Evolutionary conservation across 2,797 vertebrate genomes (phyloP).

Genomic region (Malacoraja senta): DNA sequence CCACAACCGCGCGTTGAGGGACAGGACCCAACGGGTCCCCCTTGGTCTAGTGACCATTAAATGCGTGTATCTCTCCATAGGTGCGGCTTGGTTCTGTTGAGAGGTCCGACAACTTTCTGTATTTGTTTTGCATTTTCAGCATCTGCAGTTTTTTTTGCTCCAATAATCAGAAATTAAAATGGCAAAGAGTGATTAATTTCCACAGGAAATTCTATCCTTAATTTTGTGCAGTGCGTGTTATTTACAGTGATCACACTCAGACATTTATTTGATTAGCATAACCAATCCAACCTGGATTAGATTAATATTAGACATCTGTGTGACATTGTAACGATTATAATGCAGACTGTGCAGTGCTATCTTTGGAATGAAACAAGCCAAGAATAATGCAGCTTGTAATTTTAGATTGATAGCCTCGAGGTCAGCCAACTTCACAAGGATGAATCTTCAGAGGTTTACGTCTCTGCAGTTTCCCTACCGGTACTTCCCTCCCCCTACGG

Average conservation of each 20-base stretch:
- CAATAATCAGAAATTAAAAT: neutral
- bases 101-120: too few species aligned
- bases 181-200: neutral
- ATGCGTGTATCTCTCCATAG: too few species aligned
- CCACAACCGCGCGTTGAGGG: too few species aligned
- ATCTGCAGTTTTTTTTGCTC: too few species aligned
- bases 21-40: too few species aligned
- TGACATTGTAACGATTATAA: neutral
- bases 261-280: neutral
- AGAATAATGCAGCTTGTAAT: neutral
- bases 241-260: neutral
- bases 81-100: too few species aligned
- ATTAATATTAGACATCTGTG: neutral
- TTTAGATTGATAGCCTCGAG: neutral
- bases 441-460: neutral
- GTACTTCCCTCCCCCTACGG: neutral
- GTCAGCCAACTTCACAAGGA: neutral
- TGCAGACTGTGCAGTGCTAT: neutral
- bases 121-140: too few species aligned
- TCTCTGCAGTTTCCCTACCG: neutral
- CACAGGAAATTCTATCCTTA: neutral
- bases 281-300: slow-evolving; percentile 1
- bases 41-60: too few species aligned
- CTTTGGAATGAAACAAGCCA: neutral
- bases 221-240: neutral